These are phyloP conservation scores for Gymnothorax reevesii DNA, from an alignment of 2,797 vertebrate genomes.

Conservation along the genomic window DNA sequence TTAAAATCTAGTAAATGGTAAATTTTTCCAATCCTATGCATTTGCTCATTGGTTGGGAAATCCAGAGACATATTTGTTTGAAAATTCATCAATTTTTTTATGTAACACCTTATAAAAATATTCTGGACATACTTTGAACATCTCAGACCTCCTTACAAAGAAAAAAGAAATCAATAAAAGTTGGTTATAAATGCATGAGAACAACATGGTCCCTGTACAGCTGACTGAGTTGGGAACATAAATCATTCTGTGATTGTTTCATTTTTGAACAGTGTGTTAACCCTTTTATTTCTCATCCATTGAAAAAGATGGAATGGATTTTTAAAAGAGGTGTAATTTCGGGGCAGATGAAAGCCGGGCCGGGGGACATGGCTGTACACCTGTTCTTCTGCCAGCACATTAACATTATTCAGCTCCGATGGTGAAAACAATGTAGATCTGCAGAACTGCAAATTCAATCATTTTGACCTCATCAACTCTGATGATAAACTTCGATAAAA, in stretches of 20 bases:
- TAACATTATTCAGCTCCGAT: background rate
- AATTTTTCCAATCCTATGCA: background rate
- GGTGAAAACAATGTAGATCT: background rate
- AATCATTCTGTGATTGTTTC: slow-evolving; percentile 11
- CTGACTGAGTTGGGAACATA: background rate
- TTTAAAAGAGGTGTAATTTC: background rate
- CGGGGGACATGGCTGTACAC: background rate
- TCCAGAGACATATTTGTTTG: background rate
- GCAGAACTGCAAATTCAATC: background rate
- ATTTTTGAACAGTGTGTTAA: background rate
- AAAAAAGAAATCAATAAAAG: background rate
- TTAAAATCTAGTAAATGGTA: too few relatives aligned
- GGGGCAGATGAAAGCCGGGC: background rate
- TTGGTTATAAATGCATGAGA: background rate
- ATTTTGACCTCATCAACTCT: background rate
- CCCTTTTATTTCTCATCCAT: background rate
- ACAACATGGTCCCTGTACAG: background rate
- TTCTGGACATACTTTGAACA: background rate
- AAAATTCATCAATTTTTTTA: background rate
- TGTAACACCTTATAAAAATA: background rate
- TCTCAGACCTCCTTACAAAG: background rate
- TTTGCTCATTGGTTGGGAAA: background rate
- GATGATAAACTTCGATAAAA: background rate
- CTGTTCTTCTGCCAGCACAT: background rate
- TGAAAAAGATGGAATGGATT: background rate